Evolutionary conservation across 2,113 vertebrate species (phyloP).

Genomic region (Tachysurus vachellii): DNA sequence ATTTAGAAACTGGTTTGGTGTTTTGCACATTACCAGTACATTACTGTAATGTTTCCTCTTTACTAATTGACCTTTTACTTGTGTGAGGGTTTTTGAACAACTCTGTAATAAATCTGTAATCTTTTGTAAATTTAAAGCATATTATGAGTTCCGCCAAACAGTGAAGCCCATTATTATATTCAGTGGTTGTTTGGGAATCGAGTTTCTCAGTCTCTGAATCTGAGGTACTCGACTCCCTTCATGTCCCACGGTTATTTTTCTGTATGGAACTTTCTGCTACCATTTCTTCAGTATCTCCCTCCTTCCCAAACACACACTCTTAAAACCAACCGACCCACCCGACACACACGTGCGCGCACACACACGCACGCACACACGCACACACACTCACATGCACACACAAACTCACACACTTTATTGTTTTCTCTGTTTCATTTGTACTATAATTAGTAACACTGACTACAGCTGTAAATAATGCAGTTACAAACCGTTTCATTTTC

Average conservation of each 20-base stretch:
- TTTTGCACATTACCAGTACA: constrained; percentile 1
- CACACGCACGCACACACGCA: background rate
- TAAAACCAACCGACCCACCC: background rate
- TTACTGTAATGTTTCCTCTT: background rate
- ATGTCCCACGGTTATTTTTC: background rate
- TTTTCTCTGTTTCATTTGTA: constrained; percentile 17
- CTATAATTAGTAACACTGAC: constrained; percentile 49
- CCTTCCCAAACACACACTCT: background rate
- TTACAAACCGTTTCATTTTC: constrained; percentile 25
- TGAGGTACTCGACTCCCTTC: background rate
- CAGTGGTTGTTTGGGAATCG: background rate
- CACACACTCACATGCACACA: background rate
- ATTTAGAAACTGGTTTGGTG: constrained; percentile 2
- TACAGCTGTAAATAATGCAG: constrained; percentile 37
- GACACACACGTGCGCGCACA: background rate
- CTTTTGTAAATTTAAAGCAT: background rate
- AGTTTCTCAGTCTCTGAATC: constrained; percentile 16
- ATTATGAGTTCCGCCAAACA: background rate
- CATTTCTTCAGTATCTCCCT: background rate
- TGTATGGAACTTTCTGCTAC: background rate
- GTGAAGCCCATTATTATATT: background rate
- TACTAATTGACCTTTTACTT: background rate
- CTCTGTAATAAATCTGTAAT: background rate
- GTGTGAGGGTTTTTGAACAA: background rate
- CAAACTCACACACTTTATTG: background rate